Base-by-base conservation (phyloP, 2,888 invertebrate species). In the Physocephala rufipes region DNA sequence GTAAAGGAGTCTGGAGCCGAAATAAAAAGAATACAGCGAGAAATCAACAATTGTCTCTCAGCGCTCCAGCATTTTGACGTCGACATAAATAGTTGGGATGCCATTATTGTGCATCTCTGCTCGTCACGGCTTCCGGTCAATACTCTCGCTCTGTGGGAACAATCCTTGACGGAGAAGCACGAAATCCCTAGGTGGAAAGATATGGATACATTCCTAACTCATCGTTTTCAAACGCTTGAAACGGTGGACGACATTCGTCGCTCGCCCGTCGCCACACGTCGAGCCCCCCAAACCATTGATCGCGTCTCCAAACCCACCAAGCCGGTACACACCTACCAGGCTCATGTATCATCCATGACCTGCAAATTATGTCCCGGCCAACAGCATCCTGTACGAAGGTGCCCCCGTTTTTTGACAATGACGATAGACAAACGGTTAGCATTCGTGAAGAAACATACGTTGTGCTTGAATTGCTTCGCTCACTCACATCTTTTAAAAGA, bases 381-480 rank as follows among this genome's bases (percentile, higher is more conserved):
- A 28, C 28, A 13, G 9, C 65, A 66, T 51, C 7, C 19, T 0
- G 16, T 53, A 2, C 24, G 28, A 1, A 9, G 4, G 5, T 66
- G 55, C 24, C 36, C 67, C 2, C 53, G 28, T 13, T 67, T 67
- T 58, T n/a, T 67, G 3, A 24, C n/a, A 3, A 53, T 67, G 67
- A 36, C 30, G 12, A 4, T 16, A 3, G 43, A 63, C 19, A 30
- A n/a, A 7, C 19, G 67, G 7, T 36, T 13, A n/a, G 5, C 43
- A 15, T 24, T 43, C 4, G 21, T 30, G 1, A 1, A 7, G 19
- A 0, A n/a, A 21, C 30, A 36, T 13, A 12, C 30, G 2, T 28
- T 51, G 1, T 66, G 66, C 13, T 5, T 21, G 12, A 66, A 66
- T 12, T 55, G 66, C 30, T 19, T 66, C 0, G 36, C 53, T 0